Percentiles rank a stretch among this genome's conserved stretches.
phyloP scores from a whole-genome alignment of 2,888 invertebrate species.

The Plebejus argus region DNA sequence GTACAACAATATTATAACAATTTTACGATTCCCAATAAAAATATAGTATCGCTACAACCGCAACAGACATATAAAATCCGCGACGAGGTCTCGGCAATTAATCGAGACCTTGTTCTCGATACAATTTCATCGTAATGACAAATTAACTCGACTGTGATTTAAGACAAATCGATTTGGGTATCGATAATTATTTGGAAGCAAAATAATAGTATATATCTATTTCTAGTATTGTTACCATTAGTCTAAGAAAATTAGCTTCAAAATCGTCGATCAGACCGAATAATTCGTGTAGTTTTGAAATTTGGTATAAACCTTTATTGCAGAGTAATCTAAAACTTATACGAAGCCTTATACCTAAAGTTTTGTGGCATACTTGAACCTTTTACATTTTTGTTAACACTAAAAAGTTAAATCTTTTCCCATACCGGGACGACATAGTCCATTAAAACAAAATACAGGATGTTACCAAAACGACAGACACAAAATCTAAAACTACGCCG shows the following conservation, averaged over 20 bases:
- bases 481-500: not conserved
- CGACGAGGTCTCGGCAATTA: constrained; percentile 3
- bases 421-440: not conserved
- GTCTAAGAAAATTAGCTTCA: too few relatives aligned
- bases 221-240: too few relatives aligned
- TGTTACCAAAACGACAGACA: not conserved
- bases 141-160: not conserved
- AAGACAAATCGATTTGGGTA: constrained; percentile 1
- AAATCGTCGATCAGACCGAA: too few relatives aligned
- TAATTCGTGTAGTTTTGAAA: too few relatives aligned
- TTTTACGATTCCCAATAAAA: not conserved
- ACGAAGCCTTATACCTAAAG: too few relatives aligned
- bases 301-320: too few relatives aligned
- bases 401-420: not conserved
- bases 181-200: not conserved
- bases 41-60: not conserved
- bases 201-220: not conserved
- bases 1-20: not conserved
- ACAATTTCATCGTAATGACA: constrained; percentile 1
- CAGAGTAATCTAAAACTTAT: too few relatives aligned
- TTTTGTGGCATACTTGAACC: too few relatives aligned
- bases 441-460: not conserved
- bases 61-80: constrained; percentile 2
- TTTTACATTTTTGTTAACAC: not conserved
- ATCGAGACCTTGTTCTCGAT: constrained; percentile 21